Base-by-base conservation (phyloP, 2,797 vertebrate genomes). In the Cottoperca gobio region DNA sequence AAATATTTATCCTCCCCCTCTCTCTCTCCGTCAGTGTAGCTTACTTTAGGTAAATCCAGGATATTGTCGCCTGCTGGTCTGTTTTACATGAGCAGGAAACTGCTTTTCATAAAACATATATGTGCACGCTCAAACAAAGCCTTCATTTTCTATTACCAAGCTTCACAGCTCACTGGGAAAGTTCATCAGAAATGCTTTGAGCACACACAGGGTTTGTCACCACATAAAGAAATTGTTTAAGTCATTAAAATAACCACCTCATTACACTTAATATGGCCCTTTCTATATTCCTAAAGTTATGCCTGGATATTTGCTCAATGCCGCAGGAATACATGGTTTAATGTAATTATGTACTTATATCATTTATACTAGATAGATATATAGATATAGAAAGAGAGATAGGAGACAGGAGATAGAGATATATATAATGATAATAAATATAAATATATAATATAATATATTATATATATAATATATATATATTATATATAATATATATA, bases 21-120 rank as follows among this genome's bases (percentile, higher is more conserved):
- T n/a, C 40, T 16, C 49, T 33, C 4, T 37, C 13, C 16, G 65
- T 39, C 1, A 14, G 26, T 31, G 26, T 19, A 57, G 39, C 39
- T 46, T 24, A 26, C 61, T 53, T 23, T 5, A 16, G 70, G 49
- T 53, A 43, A 65, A 69, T 49, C 39, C 70, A 26, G 70, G 33
- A 55, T 26, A 40, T 67, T 52, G 43, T 43, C 7, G 53, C 61
- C 54, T 52, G 17, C 13, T 12, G 42, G 57, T 53, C 67, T 77
- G 70, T 79, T 91, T 90, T 90, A 80, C 86, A 89, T 89, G 54
- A 71, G 50, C 79, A 84, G 88, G 83, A 87, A 88, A 79, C 80
- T 78, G 79, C 60, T 88, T 90, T 90, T 77, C 84, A 89, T 84
- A 78, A 85, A 81, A 61, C 46, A 64, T 21, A 61, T 52, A 19